Percentiles rank a stretch among this genome's conserved stretches.
phyloP scores from a whole-genome alignment of 1,140 invertebrate species.

The Megalopta genalis region DNA sequence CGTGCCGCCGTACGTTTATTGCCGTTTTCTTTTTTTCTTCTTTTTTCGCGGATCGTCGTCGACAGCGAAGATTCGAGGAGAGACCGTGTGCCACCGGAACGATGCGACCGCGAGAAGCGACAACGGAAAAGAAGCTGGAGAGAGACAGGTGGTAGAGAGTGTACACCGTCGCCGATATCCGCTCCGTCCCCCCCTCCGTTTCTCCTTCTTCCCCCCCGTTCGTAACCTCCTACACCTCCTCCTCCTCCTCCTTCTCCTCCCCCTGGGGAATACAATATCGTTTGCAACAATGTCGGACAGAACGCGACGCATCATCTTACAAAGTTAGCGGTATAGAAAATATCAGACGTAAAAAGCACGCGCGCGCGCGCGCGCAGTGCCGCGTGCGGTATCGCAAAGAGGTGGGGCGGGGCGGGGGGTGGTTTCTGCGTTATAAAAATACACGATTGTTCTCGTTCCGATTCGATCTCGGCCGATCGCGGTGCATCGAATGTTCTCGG shows the following conservation, averaged over 20 bases:
- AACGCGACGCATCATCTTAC: not conserved
- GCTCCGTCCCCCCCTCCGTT: too few relatives aligned
- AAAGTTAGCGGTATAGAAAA: conserved; percentile 48
- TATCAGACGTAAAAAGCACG: conserved; percentile 38
- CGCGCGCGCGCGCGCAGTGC: not conserved
- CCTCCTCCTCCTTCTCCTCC: not conserved
- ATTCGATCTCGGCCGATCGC: too few relatives aligned
- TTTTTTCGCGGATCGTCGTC: too few relatives aligned
- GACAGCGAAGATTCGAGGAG: too few relatives aligned
- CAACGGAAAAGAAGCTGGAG: too few relatives aligned
- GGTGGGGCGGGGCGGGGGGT: conserved; percentile 1
- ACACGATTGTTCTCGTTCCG: conserved; percentile 32
- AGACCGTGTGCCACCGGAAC: too few relatives aligned
- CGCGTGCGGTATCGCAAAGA: conserved; percentile 18
- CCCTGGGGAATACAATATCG: conserved; percentile 11
- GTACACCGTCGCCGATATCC: too few relatives aligned
- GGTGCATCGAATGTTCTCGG: conserved; percentile 19
- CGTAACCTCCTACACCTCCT: not conserved
- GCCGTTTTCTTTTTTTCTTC: too few relatives aligned
- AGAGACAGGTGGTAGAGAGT: too few relatives aligned
- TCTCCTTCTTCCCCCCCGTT: too few relatives aligned
- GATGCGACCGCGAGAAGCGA: too few relatives aligned
- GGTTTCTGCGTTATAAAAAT: conserved; percentile 36
- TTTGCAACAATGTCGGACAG: conserved; percentile 11
- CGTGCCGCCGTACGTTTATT: too few relatives aligned